phyloP scores from a whole-genome alignment of 2,113 vertebrate species.

The Arvicanthis niloticus region DNA sequence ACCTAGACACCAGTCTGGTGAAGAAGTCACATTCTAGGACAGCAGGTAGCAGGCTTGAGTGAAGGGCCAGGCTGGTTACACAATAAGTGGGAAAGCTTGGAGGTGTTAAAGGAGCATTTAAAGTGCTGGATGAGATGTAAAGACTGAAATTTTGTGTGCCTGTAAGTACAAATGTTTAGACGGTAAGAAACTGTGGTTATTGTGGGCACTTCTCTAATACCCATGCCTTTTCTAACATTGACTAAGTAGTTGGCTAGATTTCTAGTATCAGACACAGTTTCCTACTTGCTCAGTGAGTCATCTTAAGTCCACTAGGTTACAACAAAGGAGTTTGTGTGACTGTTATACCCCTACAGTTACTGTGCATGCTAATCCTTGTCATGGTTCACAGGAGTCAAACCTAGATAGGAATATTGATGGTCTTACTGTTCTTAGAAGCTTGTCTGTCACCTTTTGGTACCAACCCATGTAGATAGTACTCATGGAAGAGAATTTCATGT shows the following conservation, averaged over 20 bases:
- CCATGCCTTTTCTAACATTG: not conserved
- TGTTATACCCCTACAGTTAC: not conserved
- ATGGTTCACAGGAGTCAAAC: not conserved
- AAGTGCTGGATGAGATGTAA: not conserved
- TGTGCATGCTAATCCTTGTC: not conserved
- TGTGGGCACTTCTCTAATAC: not conserved
- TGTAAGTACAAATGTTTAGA: not conserved
- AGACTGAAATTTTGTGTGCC: not conserved
- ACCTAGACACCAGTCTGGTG: not conserved
- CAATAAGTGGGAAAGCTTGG: not conserved
- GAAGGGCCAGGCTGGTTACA: not conserved
- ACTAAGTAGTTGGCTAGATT: not conserved
- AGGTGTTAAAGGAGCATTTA: not conserved
- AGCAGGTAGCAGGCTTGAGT: not conserved
- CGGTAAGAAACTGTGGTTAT: not conserved
- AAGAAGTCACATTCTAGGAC: not conserved
- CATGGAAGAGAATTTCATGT: not conserved
- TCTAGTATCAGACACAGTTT: not conserved
- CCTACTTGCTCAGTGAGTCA: not conserved
- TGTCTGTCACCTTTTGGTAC: not conserved
- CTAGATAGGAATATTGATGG: not conserved
- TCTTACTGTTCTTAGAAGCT: not conserved
- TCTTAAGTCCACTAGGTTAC: not conserved
- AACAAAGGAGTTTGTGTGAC: not conserved
- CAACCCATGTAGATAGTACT: not conserved